Evolutionary conservation across 1,140 invertebrate genomes (phyloP).

Genomic region (Nephila pilipes): DNA sequence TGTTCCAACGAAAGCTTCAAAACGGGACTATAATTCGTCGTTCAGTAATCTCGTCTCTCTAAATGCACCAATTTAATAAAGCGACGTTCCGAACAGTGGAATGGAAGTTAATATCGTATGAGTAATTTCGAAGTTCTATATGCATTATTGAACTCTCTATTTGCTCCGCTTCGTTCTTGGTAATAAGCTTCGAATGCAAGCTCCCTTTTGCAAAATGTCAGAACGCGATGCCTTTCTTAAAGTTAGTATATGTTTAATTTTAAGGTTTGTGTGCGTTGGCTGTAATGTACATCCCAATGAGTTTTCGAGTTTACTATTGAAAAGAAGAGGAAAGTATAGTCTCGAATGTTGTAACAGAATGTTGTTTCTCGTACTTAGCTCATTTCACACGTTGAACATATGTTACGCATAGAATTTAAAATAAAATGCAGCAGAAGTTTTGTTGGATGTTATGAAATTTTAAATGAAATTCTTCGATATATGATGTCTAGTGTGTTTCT

Average conservation of each 20-base stretch:
- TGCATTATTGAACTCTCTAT: constrained; percentile 36
- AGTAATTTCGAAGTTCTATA: constrained; percentile 39
- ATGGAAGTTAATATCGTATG: constrained; percentile 37
- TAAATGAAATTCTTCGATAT: background rate
- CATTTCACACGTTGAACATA: background rate
- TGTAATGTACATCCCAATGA: background rate
- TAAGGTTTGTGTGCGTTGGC: background rate
- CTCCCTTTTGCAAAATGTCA: background rate
- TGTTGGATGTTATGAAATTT: background rate
- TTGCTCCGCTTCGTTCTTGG: background rate
- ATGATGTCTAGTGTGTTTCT: background rate
- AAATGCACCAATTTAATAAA: constrained; percentile 47
- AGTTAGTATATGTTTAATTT: background rate
- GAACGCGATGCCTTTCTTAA: background rate
- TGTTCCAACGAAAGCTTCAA: background rate
- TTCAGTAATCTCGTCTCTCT: constrained; percentile 30
- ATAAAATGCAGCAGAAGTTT: background rate
- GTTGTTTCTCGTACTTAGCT: background rate
- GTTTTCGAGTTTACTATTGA: background rate
- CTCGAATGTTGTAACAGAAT: background rate
- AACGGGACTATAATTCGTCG: background rate
- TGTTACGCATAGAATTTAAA: background rate
- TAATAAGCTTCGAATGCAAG: background rate
- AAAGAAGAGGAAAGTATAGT: background rate
- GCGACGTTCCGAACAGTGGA: background rate